Evolutionary conservation across 2,797 vertebrate genomes (phyloP).

Genomic region (Oreortyx pictus): DNA sequence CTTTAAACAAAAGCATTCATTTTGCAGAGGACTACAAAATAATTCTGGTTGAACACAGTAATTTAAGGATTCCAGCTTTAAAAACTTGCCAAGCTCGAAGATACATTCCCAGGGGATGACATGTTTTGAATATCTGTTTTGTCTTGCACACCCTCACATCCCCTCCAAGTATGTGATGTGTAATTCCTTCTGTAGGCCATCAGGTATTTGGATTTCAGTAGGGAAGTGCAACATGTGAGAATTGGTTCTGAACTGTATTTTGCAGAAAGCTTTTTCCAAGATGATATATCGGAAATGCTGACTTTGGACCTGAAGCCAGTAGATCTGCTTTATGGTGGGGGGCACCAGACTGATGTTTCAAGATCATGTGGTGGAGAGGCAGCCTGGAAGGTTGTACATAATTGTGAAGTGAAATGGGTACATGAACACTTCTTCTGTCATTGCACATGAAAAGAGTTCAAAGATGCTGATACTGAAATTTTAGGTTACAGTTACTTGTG

Average conservation of each 20-base stretch:
- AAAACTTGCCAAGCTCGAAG: not conserved
- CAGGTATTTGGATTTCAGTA: not conserved
- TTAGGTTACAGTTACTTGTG: not conserved
- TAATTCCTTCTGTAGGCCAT: not conserved
- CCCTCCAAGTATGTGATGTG: not conserved
- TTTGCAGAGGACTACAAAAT: constrained; percentile 9
- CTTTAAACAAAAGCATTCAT: constrained; percentile 13
- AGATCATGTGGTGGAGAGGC: not conserved
- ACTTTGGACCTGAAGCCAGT: not conserved
- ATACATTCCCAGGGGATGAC: not conserved
- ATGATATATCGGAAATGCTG: not conserved
- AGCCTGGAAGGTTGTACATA: not conserved
- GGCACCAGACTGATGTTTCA: not conserved
- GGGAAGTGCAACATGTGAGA: not conserved
- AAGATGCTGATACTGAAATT: not conserved
- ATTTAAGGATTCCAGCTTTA: constrained; percentile 15
- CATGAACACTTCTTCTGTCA: not conserved
- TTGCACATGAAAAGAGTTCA: fast-evolving
- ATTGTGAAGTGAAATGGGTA: not conserved
- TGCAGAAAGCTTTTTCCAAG: not conserved
- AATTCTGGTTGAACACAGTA: constrained; percentile 11
- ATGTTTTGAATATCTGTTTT: not conserved
- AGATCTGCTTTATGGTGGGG: not conserved
- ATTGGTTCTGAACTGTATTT: not conserved
- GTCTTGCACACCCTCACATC: not conserved